These are phyloP conservation scores for Anthophora plumipes DNA, from an alignment of 2,888 invertebrate species.

Conservation along the genomic window DNA sequence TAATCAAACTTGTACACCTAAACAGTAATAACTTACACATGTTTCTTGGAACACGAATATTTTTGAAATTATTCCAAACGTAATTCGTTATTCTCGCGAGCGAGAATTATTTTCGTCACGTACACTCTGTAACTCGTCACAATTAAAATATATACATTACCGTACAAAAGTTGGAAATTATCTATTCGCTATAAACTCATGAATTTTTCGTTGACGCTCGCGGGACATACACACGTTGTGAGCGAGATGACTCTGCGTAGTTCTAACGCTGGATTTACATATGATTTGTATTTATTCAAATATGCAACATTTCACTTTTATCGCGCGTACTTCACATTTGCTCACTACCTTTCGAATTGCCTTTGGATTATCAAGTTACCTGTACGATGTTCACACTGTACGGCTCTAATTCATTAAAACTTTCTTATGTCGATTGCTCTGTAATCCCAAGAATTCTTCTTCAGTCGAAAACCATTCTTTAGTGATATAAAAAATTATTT, in stretches of 20 bases:
- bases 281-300: constrained; percentile 32
- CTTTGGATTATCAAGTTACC: constrained; percentile 13
- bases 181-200: constrained; percentile 16
- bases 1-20: neutral
- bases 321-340: constrained; percentile 9
- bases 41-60: neutral
- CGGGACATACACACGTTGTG: neutral
- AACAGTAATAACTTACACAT: neutral
- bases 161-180: constrained; percentile 3
- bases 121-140: neutral
- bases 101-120: constrained; percentile 12
- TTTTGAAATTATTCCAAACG: neutral
- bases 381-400: neutral
- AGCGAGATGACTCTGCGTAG: neutral
- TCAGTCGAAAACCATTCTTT: too few species aligned
- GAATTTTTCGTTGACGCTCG: constrained; percentile 10
- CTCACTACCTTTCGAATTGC: constrained; percentile 12
- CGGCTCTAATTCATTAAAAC: neutral
- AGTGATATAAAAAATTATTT: too few species aligned
- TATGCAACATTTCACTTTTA: constrained; percentile 25
- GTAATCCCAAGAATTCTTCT: too few species aligned
- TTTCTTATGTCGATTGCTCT: neutral
- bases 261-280: constrained; percentile 4
- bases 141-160: constrained; percentile 7
- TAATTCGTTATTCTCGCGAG: neutral